phyloP scores from a whole-genome alignment of 2,888 invertebrate species.

The Cylindroiulus punctatus region DNA sequence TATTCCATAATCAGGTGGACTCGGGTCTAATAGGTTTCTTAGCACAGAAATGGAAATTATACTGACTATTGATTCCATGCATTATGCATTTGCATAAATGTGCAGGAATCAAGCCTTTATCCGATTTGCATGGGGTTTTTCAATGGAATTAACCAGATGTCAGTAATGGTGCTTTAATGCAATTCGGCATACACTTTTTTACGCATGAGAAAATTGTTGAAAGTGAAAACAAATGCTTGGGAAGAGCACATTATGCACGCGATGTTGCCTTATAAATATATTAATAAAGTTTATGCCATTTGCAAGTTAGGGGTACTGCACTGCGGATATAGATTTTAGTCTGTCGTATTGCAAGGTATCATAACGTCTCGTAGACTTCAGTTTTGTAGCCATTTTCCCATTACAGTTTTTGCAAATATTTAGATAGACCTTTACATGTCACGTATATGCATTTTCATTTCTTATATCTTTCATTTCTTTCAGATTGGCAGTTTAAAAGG shows the following conservation, averaged over 20 bases:
- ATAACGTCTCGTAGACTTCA: neutral
- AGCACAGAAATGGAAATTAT: no score
- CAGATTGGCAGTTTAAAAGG: constrained; percentile 90
- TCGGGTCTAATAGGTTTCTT: no score
- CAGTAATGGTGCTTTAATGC: neutral
- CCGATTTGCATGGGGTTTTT: no score
- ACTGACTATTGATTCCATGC: no score
- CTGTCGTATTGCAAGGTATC: neutral
- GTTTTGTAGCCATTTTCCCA: neutral
- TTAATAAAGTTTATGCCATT: neutral
- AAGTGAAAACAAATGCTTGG: neutral
- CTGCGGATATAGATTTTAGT: constrained; percentile 18
- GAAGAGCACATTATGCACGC: neutral
- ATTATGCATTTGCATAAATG: no score
- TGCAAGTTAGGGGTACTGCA: neutral
- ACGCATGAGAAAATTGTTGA: neutral
- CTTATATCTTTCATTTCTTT: constrained; percentile 68
- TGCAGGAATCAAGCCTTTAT: no score
- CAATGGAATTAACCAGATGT: no score
- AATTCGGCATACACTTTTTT: neutral
- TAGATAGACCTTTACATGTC: neutral
- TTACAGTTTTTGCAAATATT: neutral
- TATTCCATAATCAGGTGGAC: no score
- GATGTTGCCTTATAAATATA: constrained; percentile 8
- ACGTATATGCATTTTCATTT: constrained; percentile 20